Base-by-base conservation (phyloP, 2,888 invertebrate species). In the Hirtodrosophila duncani region DNA sequence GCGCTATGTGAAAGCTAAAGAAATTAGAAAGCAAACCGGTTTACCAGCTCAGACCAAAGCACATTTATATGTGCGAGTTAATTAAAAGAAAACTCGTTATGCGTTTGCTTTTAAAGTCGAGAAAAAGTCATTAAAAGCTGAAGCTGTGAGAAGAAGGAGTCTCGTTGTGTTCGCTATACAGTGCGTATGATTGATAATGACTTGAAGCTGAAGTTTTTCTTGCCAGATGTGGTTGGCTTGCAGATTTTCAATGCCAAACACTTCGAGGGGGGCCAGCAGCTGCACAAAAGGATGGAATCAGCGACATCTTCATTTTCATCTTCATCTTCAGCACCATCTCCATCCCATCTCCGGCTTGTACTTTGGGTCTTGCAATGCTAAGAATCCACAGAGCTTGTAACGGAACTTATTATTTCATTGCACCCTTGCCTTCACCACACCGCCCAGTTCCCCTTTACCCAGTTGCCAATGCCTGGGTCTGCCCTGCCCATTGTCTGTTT, bases 31-130 rank as follows among this genome's bases (percentile, higher is more conserved):
- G 72, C 69, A 81, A 78, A 74, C 72, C 51, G 74, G 72, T 81
- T 53, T 44, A 5, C 23, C 23, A 24, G 38, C 39, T 24, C 42
- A 61, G 45, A 26, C 57, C n/a, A n/a, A 53, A 56, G 46, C 34
- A 38, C 75, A 79, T 65, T 58, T 79, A 57, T 74, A 45, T 62
- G 56, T n/a, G 74, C 65, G 53, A 68, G 81, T 81, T 81, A 72
- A 72, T 74, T 81, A 81, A 74, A 74, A 81, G 69, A 68, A 74
- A 74, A 78, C 81, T 78, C 68, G 81, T 72, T 77, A 67, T 67
- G 80, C 56, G 37, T 58, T 52, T 37, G 46, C 52, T 11, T 61
- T 50, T 45, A 9, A 50, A 65, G 36, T 50, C 37, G 16, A 50
- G 52, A 58, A 71, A 67, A 72, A 72, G 69, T 68, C 78, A 80